Evolutionary conservation across 2,888 invertebrate genomes (phyloP).

Genomic region (Ectemnius continuus): DNA sequence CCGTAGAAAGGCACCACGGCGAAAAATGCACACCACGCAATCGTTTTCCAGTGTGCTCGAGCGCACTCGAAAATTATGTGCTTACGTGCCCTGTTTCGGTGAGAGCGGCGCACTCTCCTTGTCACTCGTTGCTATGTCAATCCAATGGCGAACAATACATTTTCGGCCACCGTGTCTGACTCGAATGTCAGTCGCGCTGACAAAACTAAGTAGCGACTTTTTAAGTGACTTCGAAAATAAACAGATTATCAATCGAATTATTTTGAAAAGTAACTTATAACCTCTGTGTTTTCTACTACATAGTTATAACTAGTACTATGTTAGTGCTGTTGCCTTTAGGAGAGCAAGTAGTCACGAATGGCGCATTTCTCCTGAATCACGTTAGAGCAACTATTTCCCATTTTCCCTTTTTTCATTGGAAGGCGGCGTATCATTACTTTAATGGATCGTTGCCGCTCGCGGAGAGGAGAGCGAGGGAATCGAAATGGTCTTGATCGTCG

Average conservation of each 20-base stretch:
- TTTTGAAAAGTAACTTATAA: no score
- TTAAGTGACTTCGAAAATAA: no score
- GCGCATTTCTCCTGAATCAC: conserved; percentile 30
- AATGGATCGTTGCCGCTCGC: conserved; percentile 62
- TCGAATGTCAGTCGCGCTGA: conserved; percentile 29
- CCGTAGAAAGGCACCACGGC: conserved; percentile 32
- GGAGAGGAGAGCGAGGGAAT: conserved; percentile 57
- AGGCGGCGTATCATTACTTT: conserved; percentile 61
- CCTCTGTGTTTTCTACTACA: no score
- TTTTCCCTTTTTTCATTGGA: conserved; percentile 36
- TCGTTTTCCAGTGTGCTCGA: conserved; percentile 17
- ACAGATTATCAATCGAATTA: no score
- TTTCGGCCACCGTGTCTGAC: conserved; percentile 16
- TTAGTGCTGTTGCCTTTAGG: background rate
- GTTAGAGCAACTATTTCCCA: conserved; percentile 51
- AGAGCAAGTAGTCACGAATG: conserved; percentile 34
- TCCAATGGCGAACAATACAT: conserved; percentile 11
- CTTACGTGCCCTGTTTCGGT: conserved; percentile 37
- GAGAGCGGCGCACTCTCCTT: background rate
- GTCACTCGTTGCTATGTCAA: conserved; percentile 35
- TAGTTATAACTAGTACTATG: background rate
- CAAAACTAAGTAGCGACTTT: conserved; percentile 18
- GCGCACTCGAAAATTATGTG: conserved; percentile 30
- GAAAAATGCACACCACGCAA: conserved; percentile 14
- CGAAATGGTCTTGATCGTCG: conserved; percentile 64